Base-by-base conservation (phyloP, 1,140 invertebrate species). In the Lamellibrachia luymesi region DNA sequence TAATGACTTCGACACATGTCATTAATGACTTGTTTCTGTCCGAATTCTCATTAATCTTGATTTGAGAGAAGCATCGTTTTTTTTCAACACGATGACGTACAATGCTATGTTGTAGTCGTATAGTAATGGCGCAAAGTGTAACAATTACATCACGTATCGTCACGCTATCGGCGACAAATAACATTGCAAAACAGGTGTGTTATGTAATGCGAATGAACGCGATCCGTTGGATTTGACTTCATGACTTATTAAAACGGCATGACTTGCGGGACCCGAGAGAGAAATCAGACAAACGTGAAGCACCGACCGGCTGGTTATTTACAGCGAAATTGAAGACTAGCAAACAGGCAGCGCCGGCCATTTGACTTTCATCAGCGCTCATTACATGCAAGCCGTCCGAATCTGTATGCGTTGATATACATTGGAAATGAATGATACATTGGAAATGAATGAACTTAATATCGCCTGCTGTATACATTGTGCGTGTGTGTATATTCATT, bases 361-460 rank as follows among this genome's bases (percentile, higher is more conserved):
- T 80, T 80, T 80, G 64, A 80, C 64, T 80, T 80, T 80, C 64
- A 80, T 80, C 64, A 80, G 64, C 64, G 13, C 64, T 80, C 64
- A 80, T 80, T 80, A 80, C 64, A 17, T 22, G 64, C 64, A 80
- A 80, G 64, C 64, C 64, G 64, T 80, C 64, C 17, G 64, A 80
- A 80, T 80, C 64, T 80, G 64, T 80, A 80, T 80, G 64, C 64
- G 64, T 80, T 80, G 64, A 80, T 80, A 80, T 80, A 80, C 64
- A 80, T 80, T 80, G 64, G 64, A 80, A 80, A 80, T 80, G 64
- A 80, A 80, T 80, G 64, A 80, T 80, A 80, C 64, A 80, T 80
- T 80, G 64, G 64, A 22, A 80, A 80, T 80, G 64, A 80, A 80
- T 80, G 64, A 80, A 80, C 64, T 80, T 80, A 80, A 80, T 80